Conservation (phyloP, 2,888 invertebrate species). For the Tupiocoris notatus region DNA sequence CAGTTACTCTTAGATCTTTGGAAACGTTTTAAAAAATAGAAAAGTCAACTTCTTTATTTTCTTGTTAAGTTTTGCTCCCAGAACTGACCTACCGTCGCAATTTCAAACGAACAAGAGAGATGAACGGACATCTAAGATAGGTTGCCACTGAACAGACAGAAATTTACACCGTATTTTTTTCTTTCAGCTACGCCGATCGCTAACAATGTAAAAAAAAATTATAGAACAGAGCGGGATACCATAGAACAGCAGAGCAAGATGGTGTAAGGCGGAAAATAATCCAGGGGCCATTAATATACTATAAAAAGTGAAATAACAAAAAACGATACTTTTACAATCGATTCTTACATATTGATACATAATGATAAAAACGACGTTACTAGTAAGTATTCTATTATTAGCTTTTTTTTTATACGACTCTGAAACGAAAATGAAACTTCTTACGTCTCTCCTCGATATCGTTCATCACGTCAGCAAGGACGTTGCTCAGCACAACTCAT, state of each 20-base stretch:
- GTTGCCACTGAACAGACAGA: neutral
- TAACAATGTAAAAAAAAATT: neutral
- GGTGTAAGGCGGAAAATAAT: constrained; percentile 22
- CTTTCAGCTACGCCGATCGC: neutral
- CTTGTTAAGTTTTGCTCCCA: constrained; percentile 40
- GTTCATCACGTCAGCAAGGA: too few species aligned
- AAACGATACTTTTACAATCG: constrained; percentile 31
- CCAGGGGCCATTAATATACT: constrained; percentile 21
- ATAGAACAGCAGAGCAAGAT: constrained; percentile 9
- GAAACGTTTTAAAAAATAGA: constrained; percentile 27
- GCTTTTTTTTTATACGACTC: constrained; percentile 9
- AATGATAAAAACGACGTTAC: constrained; percentile 38
- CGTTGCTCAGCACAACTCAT: neutral
- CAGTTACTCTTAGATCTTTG: constrained; percentile 14
- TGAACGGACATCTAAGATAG: neutral
- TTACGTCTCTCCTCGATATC: constrained; percentile 24
- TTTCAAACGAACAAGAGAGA: neutral
- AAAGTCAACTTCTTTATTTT: constrained; percentile 20
- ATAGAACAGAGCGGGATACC: neutral
- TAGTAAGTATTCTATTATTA: constrained; percentile 34
- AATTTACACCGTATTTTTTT: neutral
- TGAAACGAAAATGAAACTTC: constrained; percentile 9
- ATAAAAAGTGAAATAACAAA: constrained; percentile 34
- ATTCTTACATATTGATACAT: constrained; percentile 31
- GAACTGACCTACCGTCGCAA: constrained; percentile 38